A percentile compares a stretch with the other conserved stretches of the same genome.
phyloP scores from a whole-genome alignment of 1,140 invertebrate species.

The Macrosteles quadrilineatus region DNA sequence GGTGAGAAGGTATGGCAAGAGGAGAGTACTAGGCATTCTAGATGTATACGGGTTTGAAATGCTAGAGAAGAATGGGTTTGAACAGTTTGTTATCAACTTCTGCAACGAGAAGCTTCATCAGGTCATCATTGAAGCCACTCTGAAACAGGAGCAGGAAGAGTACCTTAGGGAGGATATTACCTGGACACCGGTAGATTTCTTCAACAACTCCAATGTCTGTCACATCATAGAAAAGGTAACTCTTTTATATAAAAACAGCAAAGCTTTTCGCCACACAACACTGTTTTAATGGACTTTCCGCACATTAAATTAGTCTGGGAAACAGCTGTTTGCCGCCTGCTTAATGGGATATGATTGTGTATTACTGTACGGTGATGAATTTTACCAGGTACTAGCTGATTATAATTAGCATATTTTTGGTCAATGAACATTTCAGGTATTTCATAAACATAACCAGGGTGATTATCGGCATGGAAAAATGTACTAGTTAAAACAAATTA shows the following conservation, averaged over 20 bases:
- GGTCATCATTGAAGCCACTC: slow-evolving; percentile 64
- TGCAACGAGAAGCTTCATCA: slow-evolving; percentile 89
- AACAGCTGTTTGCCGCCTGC: too few relatives aligned
- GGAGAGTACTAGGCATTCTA: slow-evolving; percentile 73
- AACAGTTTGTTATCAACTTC: slow-evolving; percentile 88
- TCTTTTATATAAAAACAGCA: slow-evolving; percentile 65
- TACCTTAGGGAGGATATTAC: slow-evolving; percentile 75
- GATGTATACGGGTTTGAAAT: slow-evolving; percentile 90
- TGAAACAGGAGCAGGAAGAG: slow-evolving; percentile 83
- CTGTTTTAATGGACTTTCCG: too few relatives aligned
- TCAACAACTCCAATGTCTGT: slow-evolving; percentile 74
- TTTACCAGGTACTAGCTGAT: too few relatives aligned
- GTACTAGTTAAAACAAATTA: too few relatives aligned
- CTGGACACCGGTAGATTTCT: slow-evolving; percentile 75
- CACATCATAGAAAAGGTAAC: slow-evolving; percentile 69
- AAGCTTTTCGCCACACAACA: too few relatives aligned
- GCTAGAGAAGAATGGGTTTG: slow-evolving; percentile 71
- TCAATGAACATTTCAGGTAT: too few relatives aligned
- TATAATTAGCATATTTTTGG: too few relatives aligned
- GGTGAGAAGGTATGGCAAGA: slow-evolving; percentile 60
- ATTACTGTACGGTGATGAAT: too few relatives aligned
- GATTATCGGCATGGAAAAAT: too few relatives aligned
- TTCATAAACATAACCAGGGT: too few relatives aligned
- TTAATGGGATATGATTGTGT: too few relatives aligned
- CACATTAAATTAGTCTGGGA: too few relatives aligned